Percentiles rank a stretch among this genome's conserved stretches.
These are phyloP conservation scores for Sisor rabdophorus DNA, from an alignment of 2,113 vertebrate species.

Conservation along the genomic window DNA sequence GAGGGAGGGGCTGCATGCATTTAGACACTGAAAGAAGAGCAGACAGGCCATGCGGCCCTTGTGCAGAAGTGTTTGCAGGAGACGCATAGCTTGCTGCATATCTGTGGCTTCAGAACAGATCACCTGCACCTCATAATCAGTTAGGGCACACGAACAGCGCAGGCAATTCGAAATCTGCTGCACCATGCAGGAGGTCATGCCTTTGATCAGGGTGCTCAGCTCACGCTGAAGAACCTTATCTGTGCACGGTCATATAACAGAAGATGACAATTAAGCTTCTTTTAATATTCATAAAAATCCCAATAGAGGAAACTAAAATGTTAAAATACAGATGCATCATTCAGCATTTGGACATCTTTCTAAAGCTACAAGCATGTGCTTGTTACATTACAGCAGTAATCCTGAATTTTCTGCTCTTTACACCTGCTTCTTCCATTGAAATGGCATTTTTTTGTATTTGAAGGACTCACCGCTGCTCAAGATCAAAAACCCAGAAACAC, in stretches of 20 bases:
- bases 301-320: not conserved
- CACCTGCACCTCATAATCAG: conserved; percentile 50
- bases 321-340: not conserved
- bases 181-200: conserved; percentile 44
- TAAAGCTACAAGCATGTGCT: no score
- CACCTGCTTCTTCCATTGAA: no score
- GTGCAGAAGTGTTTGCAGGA: conserved; percentile 50
- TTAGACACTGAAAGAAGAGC: conserved; percentile 57
- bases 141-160: conserved; percentile 36
- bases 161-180: conserved; percentile 45
- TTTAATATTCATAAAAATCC: not conserved
- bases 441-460: no score
- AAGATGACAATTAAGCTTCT: not conserved
- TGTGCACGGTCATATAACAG: conserved; percentile 14
- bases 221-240: conserved; percentile 38
- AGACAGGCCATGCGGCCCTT: conserved; percentile 53
- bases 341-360: no score
- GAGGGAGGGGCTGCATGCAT: conserved; percentile 32
- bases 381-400: no score
- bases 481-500: no score
- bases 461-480: no score
- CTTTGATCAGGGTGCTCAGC: conserved; percentile 37
- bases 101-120: conserved; percentile 36
- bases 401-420: no score
- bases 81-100: conserved; percentile 45